A percentile compares a stretch with the other conserved stretches of the same genome.
phyloP scores from a whole-genome alignment of 2,888 invertebrate genomes.

The Heliconius hortense region DNA sequence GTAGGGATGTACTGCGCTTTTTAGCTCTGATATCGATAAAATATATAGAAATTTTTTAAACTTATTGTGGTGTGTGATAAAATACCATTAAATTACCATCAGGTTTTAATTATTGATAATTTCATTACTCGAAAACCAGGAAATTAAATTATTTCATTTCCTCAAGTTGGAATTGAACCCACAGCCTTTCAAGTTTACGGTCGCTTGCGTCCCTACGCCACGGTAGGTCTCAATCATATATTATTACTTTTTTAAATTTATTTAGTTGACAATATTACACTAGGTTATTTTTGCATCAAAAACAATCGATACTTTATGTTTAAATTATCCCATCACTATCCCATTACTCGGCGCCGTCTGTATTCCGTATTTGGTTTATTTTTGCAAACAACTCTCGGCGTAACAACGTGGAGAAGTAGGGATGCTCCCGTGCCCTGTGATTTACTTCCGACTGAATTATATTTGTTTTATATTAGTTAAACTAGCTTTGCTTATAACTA shows the following conservation, averaged over 20 bases:
- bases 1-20: slow-evolving; percentile 49
- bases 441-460: slow-evolving; percentile 29
- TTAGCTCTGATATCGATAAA: slow-evolving; percentile 36
- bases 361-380: slow-evolving; percentile 75
- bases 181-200: too few species aligned
- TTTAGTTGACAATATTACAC: too few species aligned
- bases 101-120: too few species aligned
- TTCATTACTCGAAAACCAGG: too few species aligned
- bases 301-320: slow-evolving; percentile 6
- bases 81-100: too few species aligned
- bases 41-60: background rate
- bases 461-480: slow-evolving; percentile 13
- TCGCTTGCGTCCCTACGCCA: too few species aligned
- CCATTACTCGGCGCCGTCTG: slow-evolving; percentile 62
- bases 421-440: slow-evolving; percentile 23
- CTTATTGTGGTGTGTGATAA: too few species aligned
- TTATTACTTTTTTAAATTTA: too few species aligned
- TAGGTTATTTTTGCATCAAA: too few species aligned
- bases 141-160: too few species aligned
- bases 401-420: slow-evolving; percentile 23
- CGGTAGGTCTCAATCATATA: too few species aligned
- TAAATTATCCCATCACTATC: slow-evolving; percentile 52
- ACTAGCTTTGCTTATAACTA: background rate
- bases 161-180: too few species aligned
- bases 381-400: slow-evolving; percentile 77